These are phyloP conservation scores for Nanorana parkeri DNA, from an alignment of 2,113 vertebrate species.

Conservation along the genomic window DNA sequence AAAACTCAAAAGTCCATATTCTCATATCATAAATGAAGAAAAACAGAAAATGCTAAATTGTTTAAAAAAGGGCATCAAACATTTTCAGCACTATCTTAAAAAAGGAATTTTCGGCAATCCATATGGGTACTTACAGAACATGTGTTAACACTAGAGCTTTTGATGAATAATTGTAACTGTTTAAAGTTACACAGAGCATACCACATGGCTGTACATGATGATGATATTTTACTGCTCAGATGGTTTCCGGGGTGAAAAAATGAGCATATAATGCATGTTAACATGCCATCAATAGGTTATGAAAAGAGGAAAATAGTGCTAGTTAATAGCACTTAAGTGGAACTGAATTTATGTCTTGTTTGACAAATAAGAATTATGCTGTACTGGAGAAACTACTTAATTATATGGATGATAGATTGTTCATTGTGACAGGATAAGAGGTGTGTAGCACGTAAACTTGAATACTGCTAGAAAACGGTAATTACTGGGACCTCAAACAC, in stretches of 20 bases:
- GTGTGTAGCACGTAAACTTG: slow-evolving; percentile 2
- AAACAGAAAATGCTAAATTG: neutral
- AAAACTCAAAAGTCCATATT: too few species aligned
- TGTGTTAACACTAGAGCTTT: neutral
- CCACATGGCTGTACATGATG: neutral
- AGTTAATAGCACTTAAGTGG: neutral
- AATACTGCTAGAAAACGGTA: slow-evolving; percentile 15
- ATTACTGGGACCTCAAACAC: slow-evolving; percentile 7
- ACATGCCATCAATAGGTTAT: neutral
- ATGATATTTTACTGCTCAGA: neutral
- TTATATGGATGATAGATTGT: neutral
- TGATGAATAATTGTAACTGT: neutral
- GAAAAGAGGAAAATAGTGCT: neutral
- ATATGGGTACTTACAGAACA: slow-evolving; percentile 5
- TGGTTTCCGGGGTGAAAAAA: neutral
- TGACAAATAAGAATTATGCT: neutral
- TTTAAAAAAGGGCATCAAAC: neutral
- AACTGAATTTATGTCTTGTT: neutral
- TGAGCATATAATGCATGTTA: neutral
- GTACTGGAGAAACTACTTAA: neutral
- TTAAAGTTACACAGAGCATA: neutral
- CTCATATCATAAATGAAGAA: neutral
- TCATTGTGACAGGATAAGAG: slow-evolving; percentile 11
- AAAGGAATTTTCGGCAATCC: neutral
- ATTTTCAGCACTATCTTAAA: neutral